Evolutionary conservation across 2,113 vertebrate genomes (phyloP).

Genomic region (Donacobius atricapilla): DNA sequence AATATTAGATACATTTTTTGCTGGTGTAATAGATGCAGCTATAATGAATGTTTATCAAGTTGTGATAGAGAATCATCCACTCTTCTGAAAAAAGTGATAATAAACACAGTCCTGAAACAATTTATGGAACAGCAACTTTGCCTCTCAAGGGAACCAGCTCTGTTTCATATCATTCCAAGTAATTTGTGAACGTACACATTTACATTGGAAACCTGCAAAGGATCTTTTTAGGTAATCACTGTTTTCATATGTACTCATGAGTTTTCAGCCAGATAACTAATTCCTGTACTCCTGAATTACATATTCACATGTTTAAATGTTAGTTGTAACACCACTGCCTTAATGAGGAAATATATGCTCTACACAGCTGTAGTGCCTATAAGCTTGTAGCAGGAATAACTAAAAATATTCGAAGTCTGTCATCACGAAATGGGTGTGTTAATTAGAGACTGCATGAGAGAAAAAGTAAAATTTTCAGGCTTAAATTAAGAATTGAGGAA

Average conservation of each 20-base stretch:
- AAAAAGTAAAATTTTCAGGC: not conserved
- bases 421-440: not conserved
- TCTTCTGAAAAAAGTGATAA: not conserved
- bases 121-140: not conserved
- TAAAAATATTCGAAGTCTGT: not conserved
- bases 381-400: not conserved
- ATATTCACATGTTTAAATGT: not conserved
- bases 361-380: not conserved
- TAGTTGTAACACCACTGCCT: not conserved
- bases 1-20: not conserved
- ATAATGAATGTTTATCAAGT: slow-evolving; percentile 27
- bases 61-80: slow-evolving; percentile 10
- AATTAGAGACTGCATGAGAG: not conserved
- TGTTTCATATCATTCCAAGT: not conserved
- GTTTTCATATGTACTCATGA: slow-evolving; percentile 52
- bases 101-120: not conserved
- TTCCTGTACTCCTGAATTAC: slow-evolving; percentile 5
- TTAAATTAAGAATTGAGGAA: not conserved
- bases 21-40: not conserved
- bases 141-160: not conserved
- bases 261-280: slow-evolving; percentile 17
- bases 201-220: not conserved
- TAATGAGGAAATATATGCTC: not conserved
- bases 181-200: slow-evolving; percentile 11
- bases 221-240: slow-evolving; percentile 15